Percentiles rank a stretch among this genome's conserved stretches.
Evolutionary conservation across 2,113 vertebrate species (phyloP).

Genomic region (Toxostoma redivivum): DNA sequence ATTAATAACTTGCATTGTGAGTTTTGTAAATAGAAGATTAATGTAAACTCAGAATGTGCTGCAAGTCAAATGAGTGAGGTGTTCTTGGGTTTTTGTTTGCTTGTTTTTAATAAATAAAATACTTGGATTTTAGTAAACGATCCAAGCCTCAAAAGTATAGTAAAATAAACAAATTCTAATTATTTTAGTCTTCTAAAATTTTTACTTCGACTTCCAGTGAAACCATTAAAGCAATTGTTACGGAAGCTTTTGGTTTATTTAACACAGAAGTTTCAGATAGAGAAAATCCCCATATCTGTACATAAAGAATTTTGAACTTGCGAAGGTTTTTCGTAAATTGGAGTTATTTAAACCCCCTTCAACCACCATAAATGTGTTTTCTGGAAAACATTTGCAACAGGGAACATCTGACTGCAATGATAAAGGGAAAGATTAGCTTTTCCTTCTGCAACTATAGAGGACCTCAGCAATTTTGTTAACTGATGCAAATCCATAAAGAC

Average conservation of each 20-base stretch:
- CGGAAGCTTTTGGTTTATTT: neutral
- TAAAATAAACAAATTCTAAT: neutral
- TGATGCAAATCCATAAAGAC: neutral
- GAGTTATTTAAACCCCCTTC: neutral
- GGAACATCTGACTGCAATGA: neutral
- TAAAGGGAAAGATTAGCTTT: neutral
- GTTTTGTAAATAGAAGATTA: neutral
- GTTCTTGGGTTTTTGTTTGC: neutral
- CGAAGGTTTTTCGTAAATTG: neutral
- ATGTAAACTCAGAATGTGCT: neutral
- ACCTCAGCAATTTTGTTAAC: neutral
- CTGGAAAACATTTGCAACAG: neutral
- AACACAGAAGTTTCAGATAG: neutral
- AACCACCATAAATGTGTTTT: neutral
- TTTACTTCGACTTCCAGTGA: neutral
- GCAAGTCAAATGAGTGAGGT: neutral
- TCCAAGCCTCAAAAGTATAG: neutral
- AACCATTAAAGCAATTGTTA: neutral
- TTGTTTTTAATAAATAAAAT: neutral
- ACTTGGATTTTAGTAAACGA: neutral
- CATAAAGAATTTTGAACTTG: neutral
- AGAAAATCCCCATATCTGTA: accelerated
- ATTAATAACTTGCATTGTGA: neutral
- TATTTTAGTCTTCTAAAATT: neutral
- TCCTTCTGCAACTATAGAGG: neutral